Evolutionary conservation across 1,140 invertebrate species (phyloP).

Genomic region (Grapholita molesta): DNA sequence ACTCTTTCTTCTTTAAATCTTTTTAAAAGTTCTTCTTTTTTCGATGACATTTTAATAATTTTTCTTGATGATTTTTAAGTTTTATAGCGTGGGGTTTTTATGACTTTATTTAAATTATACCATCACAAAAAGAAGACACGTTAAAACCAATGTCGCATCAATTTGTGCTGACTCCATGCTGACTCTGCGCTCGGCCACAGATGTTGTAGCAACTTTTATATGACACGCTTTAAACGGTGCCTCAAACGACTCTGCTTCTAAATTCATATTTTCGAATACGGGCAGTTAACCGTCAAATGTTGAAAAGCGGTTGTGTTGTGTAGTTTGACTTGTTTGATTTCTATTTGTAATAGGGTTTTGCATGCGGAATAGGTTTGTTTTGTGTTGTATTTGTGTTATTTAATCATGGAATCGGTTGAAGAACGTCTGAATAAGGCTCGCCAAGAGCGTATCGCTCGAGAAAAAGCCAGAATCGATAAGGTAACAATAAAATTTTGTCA

Average conservation of each 20-base stretch:
- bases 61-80: neutral
- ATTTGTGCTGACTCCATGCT: no score
- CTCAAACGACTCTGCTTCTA: neutral
- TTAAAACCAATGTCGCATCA: no score
- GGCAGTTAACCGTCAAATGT: neutral
- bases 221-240: neutral
- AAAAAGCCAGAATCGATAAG: conserved; percentile 66
- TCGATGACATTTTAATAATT: conserved; percentile 33
- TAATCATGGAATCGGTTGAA: conserved; percentile 6
- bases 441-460: conserved; percentile 55
- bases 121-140: neutral
- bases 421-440: conserved; percentile 50
- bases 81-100: no score
- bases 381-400: neutral
- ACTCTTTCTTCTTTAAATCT: conserved; percentile 56
- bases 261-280: neutral
- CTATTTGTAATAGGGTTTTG: neutral
- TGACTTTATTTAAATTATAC: neutral
- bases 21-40: conserved; percentile 35
- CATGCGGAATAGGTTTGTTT: neutral
- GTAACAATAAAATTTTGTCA: conserved; percentile 24
- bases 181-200: neutral
- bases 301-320: neutral
- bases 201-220: neutral
- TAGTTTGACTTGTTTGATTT: neutral